Percentiles rank a stretch among this genome's conserved stretches.
These are phyloP conservation scores for Eristalinus sepulchralis DNA, from an alignment of 2,888 invertebrate species.

Conservation along the genomic window DNA sequence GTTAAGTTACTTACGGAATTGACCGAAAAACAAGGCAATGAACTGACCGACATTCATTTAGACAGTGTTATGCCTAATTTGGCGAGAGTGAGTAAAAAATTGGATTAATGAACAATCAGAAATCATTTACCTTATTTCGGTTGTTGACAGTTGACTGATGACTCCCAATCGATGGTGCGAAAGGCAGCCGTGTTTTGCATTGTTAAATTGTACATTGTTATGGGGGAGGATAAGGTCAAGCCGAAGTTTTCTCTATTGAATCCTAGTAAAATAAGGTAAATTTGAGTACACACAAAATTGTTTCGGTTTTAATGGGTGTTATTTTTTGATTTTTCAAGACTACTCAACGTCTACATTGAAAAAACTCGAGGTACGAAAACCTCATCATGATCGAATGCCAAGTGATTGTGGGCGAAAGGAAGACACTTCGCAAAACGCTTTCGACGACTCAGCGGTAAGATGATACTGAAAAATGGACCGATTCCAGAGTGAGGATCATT, in stretches of 20 bases:
- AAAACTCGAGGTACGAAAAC: conserved; percentile 73
- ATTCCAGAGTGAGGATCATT: conserved; percentile 73
- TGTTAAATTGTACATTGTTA: conserved; percentile 94
- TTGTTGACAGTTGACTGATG: conserved; percentile 90
- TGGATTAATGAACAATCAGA: background rate
- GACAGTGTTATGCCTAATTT: conserved; percentile 93
- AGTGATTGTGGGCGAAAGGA: conserved; percentile 75
- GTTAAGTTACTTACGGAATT: conserved; percentile 94
- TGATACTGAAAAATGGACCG: conserved; percentile 72
- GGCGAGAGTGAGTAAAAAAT: conserved; percentile 85
- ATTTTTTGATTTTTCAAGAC: conserved; percentile 69
- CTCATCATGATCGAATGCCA: conserved; percentile 75
- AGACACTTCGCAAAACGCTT: conserved; percentile 75
- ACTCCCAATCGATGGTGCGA: conserved; percentile 94
- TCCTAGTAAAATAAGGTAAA: conserved; percentile 90
- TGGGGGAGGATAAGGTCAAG: conserved; percentile 92
- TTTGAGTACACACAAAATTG: background rate
- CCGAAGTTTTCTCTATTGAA: conserved; percentile 91
- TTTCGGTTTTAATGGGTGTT: background rate
- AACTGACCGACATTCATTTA: conserved; percentile 88
- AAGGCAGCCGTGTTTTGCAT: conserved; percentile 99
- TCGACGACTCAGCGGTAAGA: conserved; percentile 72
- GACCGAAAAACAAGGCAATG: conserved; percentile 88
- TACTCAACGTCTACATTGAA: conserved; percentile 75
- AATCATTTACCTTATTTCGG: background rate